Base-by-base conservation (phyloP, 35 echinoderm and acorn worm species). In the Hemicentrotus pulcherrimus region DNA sequence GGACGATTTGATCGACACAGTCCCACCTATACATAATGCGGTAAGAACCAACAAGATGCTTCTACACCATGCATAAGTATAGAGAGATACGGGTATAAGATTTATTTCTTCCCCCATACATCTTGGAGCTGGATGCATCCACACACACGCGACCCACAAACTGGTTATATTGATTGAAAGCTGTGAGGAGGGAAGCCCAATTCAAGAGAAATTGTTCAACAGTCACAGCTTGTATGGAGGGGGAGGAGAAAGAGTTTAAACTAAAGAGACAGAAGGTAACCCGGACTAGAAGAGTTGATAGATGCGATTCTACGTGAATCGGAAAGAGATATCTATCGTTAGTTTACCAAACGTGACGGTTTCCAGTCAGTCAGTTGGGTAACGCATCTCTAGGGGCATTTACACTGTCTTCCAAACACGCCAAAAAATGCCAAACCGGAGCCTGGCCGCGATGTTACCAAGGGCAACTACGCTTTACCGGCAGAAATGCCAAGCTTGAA, bases 101-200 rank as follows among this genome's bases (percentile, higher is more conserved):
- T 7, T 78, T 78, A 5, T 8, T n/a, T 7, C 22, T 28, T 10
- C 18, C 61, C 0, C 15, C 22, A 6, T 78, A 78, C 65, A n/a
- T 78, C 65, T 28, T 78, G 19, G 65, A 78, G 65, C 18, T 78
- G 65, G 65, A 78, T 78, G 19, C 65, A 78, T 78, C 65, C 19
- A n/a, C 65, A 78, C 28, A 78, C 65, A 28, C 65, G 28, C 65
- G 65, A 78, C 65, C 65, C 65, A 78, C 65, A 78, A 78, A 78
- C 65, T n/a, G 28, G 19, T 78, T 78, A 78, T 78, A 78, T 78
- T 78, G 65, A 78, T 78, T 78, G 65, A n/a, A 78, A 78, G 65
- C 65, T 78, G 65, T n/a, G 65, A 78, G 65, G 65, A 78, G 65
- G 65, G 65, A 78, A 78, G 65, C 65, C 28, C 65, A 78, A 78